Base-by-base conservation (phyloP, 2,797 vertebrate genomes). In the Alexandromys oeconomus region DNA sequence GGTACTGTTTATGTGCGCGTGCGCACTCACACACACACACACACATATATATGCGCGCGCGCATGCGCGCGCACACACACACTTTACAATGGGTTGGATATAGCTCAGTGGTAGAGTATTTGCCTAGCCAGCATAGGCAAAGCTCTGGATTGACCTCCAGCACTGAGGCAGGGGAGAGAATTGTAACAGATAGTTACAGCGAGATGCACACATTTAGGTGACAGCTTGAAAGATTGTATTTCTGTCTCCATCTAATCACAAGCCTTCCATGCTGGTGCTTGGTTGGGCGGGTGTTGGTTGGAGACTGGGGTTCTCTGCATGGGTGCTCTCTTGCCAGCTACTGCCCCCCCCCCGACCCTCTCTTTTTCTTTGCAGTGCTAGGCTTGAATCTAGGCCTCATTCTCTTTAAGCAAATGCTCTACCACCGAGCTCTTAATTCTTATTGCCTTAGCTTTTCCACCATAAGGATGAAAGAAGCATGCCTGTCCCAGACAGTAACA, bases 281-380 rank as follows among this genome's bases (percentile, higher is more conserved):
- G 43, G 9, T 3, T 77, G 1, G 27, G 59, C 3, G 4, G 27
- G 65, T 2, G 1, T 61, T 23, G 76, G 13, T 2, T 27, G 29
- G 54, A 17, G 46, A 19, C 2, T n/a, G 7, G 23, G 34, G 65
- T 17, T 43, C 31, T 7, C 43, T 76, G 8, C 31, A 1, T 25
- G 51, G 51, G 43, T 57, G 9, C 3, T 48, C 21, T 87, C 34
- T 85, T 29, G 2, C 73, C 34, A 21, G 48, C 34, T 54, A 5
- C 84, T 71, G 0, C 3, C 1, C 17, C 10, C 5, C 8, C 12
- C 0, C 10, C 69, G n/a, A 8, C 59, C 17, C 21, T 4, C 6
- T 27, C 14, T 25, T 73, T 73, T 57, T 29, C n/a, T 87, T 27
- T 57, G n/a, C 14, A 13, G 69, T 40, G 19, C 15, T 21, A 34